Percentiles rank a stretch among this genome's conserved stretches.
These are phyloP conservation scores for Bovichtus variegatus DNA, from an alignment of 2,797 vertebrate genomes.

Conservation along the genomic window DNA sequence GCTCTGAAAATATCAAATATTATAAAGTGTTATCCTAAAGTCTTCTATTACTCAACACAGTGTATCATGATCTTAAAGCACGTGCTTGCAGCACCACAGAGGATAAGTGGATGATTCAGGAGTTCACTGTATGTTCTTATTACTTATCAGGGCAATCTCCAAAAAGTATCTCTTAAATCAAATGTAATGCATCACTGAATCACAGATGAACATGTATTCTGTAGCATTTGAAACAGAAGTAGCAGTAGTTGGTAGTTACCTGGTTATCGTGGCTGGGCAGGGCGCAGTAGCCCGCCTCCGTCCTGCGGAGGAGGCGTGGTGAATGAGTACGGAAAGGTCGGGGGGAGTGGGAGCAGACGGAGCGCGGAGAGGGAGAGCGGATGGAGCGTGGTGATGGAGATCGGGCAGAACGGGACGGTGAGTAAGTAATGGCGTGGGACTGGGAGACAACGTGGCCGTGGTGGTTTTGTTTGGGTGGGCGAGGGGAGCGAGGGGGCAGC, in stretches of 20 bases:
- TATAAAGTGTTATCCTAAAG: background rate
- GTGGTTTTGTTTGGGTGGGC: conserved; percentile 82
- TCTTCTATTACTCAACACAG: background rate
- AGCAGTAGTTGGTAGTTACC: conserved; percentile 56
- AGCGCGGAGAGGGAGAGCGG: conserved; percentile 82
- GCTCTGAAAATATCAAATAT: no score
- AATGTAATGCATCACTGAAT: background rate
- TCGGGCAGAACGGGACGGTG: conserved; percentile 78
- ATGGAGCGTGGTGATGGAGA: conserved; percentile 81
- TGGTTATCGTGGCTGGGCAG: conserved; percentile 84
- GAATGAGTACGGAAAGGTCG: conserved; percentile 82
- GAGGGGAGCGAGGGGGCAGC: conserved; percentile 84
- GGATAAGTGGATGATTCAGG: background rate
- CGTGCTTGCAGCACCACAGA: background rate
- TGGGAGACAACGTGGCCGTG: conserved; percentile 72
- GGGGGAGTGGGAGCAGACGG: conserved; percentile 83
- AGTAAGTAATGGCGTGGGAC: conserved; percentile 76
- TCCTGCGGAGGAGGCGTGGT: conserved; percentile 75
- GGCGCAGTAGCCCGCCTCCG: conserved; percentile 81
- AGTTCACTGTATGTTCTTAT: background rate
- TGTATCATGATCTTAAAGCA: background rate
- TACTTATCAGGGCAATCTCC: background rate
- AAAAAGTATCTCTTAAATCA: background rate
- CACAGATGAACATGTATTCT: background rate
- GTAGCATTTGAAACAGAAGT: background rate